phyloP scores from a whole-genome alignment of 2,113 vertebrate genomes.

The Andinoacara biseriatus region DNA sequence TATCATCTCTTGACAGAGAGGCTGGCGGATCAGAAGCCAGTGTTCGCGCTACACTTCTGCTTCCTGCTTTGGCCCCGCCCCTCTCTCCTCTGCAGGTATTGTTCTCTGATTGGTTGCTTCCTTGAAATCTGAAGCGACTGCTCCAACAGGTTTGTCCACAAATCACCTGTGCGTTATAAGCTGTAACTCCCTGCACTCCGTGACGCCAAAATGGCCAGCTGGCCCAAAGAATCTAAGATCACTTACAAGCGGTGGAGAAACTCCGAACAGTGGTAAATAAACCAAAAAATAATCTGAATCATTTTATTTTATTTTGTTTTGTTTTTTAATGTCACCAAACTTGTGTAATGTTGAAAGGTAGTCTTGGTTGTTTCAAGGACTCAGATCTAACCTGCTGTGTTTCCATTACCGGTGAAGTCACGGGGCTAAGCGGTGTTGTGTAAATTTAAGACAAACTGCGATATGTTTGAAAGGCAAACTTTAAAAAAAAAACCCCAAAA shows the following conservation, averaged over 20 bases:
- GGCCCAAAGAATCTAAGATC: neutral
- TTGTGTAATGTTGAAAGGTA: neutral
- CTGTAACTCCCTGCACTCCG: neutral
- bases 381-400: neutral
- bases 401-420: neutral
- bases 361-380: neutral
- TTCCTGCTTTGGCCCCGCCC: constrained; percentile 32
- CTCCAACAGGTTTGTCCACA: constrained; percentile 33
- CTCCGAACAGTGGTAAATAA: constrained; percentile 42
- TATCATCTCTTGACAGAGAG: too few species aligned
- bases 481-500: too few species aligned
- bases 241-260: constrained; percentile 57
- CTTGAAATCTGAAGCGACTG: constrained; percentile 4
- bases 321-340: neutral
- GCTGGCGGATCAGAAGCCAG: neutral
- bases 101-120: constrained; percentile 19
- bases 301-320: too few species aligned
- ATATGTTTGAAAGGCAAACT: neutral
- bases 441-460: neutral
- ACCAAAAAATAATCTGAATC: neutral
- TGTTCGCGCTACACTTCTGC: neutral
- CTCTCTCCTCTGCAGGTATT: neutral
- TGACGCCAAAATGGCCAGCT: constrained; percentile 43
- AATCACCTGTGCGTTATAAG: neutral
- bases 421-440: neutral